Evolutionary conservation across 2,797 vertebrate species (phyloP).

Genomic region (Pogonophryne albipinna): DNA sequence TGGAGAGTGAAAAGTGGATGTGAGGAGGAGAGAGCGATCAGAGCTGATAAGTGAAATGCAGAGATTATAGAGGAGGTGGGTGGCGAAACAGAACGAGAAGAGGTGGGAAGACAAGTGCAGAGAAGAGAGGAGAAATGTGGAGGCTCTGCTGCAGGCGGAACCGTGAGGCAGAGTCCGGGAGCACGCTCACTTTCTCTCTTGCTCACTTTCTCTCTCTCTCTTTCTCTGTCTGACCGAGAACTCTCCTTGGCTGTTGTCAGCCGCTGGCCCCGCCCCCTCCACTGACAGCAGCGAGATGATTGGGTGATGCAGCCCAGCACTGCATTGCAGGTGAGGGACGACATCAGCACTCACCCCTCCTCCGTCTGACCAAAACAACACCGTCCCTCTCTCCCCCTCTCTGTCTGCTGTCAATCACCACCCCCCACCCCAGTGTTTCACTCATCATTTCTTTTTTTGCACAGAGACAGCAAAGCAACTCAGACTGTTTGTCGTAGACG

Average conservation of each 20-base stretch:
- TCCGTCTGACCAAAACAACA: conserved; percentile 70
- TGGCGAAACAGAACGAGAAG: conserved; percentile 13
- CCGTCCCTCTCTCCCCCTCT: conserved; percentile 17
- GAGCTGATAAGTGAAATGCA: conserved; percentile 34
- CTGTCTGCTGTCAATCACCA: conserved; percentile 39
- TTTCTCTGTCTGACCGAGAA: conserved; percentile 73
- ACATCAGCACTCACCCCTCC: conserved; percentile 55
- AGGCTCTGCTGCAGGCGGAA: conserved; percentile 63
- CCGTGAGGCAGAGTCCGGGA: conserved; percentile 65
- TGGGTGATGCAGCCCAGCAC: conserved; percentile 87
- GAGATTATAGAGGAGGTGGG: conserved; percentile 23
- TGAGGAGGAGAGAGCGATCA: conserved; percentile 20
- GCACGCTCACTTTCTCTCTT: conserved; percentile 48
- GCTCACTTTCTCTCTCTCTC: conserved; percentile 48
- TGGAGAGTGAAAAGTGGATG: conserved; percentile 40
- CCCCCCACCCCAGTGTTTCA: conserved; percentile 8
- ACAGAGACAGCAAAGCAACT: conserved; percentile 14
- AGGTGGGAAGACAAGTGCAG: conserved; percentile 10
- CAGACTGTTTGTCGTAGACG: conserved; percentile 4
- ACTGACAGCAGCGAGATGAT: conserved; percentile 69
- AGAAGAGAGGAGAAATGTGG: conserved; percentile 35
- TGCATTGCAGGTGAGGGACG: conserved; percentile 93
- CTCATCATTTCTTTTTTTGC: conserved; percentile 5
- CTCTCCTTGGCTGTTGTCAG: conserved; percentile 83
- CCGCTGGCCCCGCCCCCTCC: conserved; percentile 72